A percentile compares a stretch with the other conserved stretches of the same genome.
These are phyloP conservation scores for Heliornis fulica DNA, from an alignment of 2,113 vertebrate genomes.

Conservation along the genomic window DNA sequence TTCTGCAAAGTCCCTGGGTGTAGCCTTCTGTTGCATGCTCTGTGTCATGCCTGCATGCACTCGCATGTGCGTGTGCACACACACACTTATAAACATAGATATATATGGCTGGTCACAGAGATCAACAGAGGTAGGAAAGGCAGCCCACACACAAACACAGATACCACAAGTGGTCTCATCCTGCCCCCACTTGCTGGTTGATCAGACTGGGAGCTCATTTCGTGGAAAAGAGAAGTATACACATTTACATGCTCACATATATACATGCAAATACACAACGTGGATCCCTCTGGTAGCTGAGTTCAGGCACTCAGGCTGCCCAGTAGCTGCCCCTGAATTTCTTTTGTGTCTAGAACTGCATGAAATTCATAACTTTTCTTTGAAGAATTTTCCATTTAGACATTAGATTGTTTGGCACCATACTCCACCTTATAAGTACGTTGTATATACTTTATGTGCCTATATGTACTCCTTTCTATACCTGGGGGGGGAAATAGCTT, in stretches of 20 bases:
- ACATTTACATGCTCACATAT: too few species aligned
- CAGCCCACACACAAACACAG: not conserved
- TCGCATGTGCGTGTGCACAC: too few species aligned
- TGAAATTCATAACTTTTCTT: not conserved
- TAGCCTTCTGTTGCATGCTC: not conserved
- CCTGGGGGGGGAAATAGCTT: rapidly evolving
- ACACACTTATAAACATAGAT: too few species aligned
- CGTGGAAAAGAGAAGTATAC: not conserved
- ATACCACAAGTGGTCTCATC: not conserved
- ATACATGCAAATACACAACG: not conserved
- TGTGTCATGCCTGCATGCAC: not conserved
- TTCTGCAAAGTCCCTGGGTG: not conserved
- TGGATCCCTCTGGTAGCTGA: not conserved
- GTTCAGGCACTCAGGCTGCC: not conserved
- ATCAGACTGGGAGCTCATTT: not conserved
- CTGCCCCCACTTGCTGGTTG: not conserved
- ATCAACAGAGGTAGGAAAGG: not conserved
- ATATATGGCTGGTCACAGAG: not conserved
- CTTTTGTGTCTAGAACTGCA: not conserved
- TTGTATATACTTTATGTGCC: not conserved
- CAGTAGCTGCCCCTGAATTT: not conserved
- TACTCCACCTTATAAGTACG: not conserved
- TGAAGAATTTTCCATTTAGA: not conserved
- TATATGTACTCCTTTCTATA: not conserved
- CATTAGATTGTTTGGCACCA: not conserved